Percentiles rank a stretch among this genome's conserved stretches.
Evolutionary conservation across 2,113 vertebrate genomes (phyloP).

Genomic region (Eretmodus cyanostictus): DNA sequence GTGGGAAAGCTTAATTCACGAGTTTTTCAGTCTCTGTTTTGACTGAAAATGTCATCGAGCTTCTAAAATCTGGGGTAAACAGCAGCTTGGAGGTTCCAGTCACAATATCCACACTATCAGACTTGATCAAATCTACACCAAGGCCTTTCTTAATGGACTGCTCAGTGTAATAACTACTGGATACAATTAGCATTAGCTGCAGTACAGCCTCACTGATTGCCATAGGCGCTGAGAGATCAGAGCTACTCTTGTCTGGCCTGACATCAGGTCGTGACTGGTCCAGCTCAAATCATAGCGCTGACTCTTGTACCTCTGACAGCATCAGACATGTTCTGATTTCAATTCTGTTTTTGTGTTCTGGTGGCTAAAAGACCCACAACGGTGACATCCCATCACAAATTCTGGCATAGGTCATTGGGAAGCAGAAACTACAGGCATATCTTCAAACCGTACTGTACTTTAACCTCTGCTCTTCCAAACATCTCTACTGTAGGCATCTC

Average conservation of each 20-base stretch:
- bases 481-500: background rate
- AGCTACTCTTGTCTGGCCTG: conserved; percentile 6
- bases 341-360: background rate
- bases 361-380: background rate
- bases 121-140: conserved; percentile 41
- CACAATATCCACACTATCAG: background rate
- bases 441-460: background rate
- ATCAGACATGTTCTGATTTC: background rate
- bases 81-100: background rate
- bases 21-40: background rate
- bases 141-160: conserved; percentile 43
- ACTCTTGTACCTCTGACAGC: background rate
- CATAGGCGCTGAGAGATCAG: background rate
- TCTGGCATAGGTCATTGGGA: background rate
- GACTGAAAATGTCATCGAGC: background rate
- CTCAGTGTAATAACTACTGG: conserved; percentile 45
- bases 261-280: background rate
- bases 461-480: background rate
- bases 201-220: conserved; percentile 29
- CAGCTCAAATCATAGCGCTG: background rate
- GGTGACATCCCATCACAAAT: background rate
- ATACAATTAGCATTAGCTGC: conserved; percentile 46
- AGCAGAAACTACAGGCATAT: background rate
- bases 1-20: background rate
- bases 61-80: background rate